Base-by-base conservation (phyloP, 2,113 vertebrate genomes). In the Menidia beryllina region DNA sequence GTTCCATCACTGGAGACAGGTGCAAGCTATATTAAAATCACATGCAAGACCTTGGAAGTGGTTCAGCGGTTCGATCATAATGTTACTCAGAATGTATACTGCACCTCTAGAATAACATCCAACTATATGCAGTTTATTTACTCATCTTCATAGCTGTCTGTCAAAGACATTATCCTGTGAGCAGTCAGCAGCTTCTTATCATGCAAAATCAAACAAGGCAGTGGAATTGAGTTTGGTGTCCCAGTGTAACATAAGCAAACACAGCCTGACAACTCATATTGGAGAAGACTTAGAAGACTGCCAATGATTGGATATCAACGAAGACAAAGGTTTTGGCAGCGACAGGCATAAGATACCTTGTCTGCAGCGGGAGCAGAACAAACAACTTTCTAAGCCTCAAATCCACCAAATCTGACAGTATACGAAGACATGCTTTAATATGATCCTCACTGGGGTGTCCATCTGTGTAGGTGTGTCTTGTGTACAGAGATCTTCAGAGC, bases 191-290 rank as follows among this genome's bases (percentile, higher is more conserved):
- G 82, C 82, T 58, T 76, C 78, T 90, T 70, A 90, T 88, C 89
- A 90, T 91, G 86, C 84, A 89, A 86, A 90, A 86, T 90, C 90
- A 91, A 90, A 91, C 90, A 89, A 87, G 88, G 81, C 85, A 81
- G 72, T 75, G 74, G 81, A 89, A 91, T 88, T 89, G 88, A 86
- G 82, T 88, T 86, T 81, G 82, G 77, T 83, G 86, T 91, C 90
- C 88, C 86, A 83, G 70, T 78, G 89, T 80, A 91, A 74, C 86
- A 82, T 83, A 72, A 86, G 89, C 84, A 91, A 91, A 91, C 77
- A 90, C 51, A 72, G 82, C 85, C 85, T 88, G 88, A 90, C 88
- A 79, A 84, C 62, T 90, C 88, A 85, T 86, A 89, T 83, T 77
- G 83, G 67, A 78, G 69, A 55, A 64, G 90, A 88, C 78, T 88